phyloP scores from a whole-genome alignment of 2,888 invertebrate species.

The Campoplex nolae region DNA sequence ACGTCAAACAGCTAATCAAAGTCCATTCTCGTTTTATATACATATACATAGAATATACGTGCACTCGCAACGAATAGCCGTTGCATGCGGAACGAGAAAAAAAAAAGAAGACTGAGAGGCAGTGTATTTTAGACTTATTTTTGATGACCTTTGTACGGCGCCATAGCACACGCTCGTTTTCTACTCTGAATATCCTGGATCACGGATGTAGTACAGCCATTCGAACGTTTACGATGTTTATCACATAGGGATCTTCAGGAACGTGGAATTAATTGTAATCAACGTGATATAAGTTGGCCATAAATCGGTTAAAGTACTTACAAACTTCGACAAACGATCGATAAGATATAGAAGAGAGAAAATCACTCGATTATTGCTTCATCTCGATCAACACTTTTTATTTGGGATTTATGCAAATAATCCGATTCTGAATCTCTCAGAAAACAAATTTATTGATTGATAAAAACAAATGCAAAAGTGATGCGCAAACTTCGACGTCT shows the following conservation, averaged over 20 bases:
- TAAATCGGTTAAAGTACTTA: too few relatives aligned
- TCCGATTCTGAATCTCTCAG: not conserved
- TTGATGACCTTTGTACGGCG: constrained; percentile 75
- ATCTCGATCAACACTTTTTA: too few relatives aligned
- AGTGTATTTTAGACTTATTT: constrained; percentile 53
- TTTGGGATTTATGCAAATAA: not conserved
- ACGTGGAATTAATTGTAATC: not conserved
- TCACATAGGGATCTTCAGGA: not conserved
- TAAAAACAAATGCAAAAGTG: not conserved
- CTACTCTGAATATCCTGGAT: constrained; percentile 24
- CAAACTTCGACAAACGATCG: too few relatives aligned
- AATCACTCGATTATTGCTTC: too few relatives aligned
- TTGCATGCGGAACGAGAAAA: constrained; percentile 11
- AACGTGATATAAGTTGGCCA: too few relatives aligned
- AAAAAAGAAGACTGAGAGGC: not conserved
- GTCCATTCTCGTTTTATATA: constrained; percentile 44
- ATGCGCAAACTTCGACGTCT: too few relatives aligned
- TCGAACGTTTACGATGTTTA: not conserved
- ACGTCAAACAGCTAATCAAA: constrained; percentile 68
- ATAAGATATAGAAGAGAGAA: too few relatives aligned
- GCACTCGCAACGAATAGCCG: constrained; percentile 29
- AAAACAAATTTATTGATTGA: not conserved
- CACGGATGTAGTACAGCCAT: constrained; percentile 39
- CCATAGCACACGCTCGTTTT: constrained; percentile 56
- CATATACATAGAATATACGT: not conserved